These are phyloP conservation scores for Bos indicus DNA, from an alignment of 2,113 vertebrate genomes.

Conservation along the genomic window DNA sequence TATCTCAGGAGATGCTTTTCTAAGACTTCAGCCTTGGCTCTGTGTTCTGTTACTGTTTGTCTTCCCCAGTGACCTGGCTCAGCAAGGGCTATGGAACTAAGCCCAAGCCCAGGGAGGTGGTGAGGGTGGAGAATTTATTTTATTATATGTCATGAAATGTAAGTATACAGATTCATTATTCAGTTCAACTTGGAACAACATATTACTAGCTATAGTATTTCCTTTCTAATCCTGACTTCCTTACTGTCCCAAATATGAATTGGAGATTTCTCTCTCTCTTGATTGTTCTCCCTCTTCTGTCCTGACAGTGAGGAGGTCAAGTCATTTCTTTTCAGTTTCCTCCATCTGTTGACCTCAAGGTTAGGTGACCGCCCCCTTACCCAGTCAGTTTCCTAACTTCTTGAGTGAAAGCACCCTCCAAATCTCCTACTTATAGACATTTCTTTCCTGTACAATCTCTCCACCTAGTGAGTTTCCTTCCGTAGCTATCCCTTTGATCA, in stretches of 20 bases:
- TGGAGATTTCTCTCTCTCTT: not conserved
- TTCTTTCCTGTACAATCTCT: not conserved
- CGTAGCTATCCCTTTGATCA: not conserved
- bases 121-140: not conserved
- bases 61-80: not conserved
- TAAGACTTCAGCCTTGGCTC: not conserved
- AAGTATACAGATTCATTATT: not conserved
- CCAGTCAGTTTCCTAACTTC: not conserved
- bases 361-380: not conserved
- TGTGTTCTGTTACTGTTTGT: not conserved
- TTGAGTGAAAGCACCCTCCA: not conserved
- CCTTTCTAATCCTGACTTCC: not conserved
- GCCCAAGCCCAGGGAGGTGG: not conserved
- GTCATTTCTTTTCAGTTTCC: not conserved
- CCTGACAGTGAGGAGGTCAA: not conserved
- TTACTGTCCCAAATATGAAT: not conserved
- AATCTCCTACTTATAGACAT: not conserved
- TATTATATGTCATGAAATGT: not conserved
- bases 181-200: not conserved
- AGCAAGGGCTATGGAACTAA: not conserved
- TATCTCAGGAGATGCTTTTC: not conserved
- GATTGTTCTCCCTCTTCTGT: not conserved
- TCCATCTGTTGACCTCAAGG: not conserved
- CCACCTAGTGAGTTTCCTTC: not conserved
- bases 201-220: not conserved